These are phyloP conservation scores for Leucophenga montana DNA, from an alignment of 2,888 invertebrate species.

Conservation along the genomic window DNA sequence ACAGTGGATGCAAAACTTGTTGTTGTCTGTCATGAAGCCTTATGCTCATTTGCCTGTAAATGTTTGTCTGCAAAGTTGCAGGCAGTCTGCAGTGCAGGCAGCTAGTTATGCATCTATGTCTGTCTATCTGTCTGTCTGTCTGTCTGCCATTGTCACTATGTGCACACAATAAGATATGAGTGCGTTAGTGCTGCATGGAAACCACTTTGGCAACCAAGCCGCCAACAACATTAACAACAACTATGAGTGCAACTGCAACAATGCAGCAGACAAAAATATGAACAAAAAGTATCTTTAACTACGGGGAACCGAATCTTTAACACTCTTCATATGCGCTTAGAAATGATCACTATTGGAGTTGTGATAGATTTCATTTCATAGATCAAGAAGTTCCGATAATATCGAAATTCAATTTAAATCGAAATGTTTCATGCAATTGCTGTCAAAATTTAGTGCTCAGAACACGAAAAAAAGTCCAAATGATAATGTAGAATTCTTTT, in stretches of 20 bases:
- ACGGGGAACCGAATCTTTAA: too few species aligned
- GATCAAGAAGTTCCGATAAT: too few species aligned
- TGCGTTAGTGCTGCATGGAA: conserved; percentile 6
- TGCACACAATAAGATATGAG: conserved; percentile 3
- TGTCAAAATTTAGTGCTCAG: too few species aligned
- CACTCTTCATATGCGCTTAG: too few species aligned
- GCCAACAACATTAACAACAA: neutral
- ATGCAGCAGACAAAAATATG: neutral
- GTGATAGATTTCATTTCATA: too few species aligned
- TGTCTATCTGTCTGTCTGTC: neutral
- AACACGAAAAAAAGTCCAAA: too few species aligned
- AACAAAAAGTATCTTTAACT: neutral
- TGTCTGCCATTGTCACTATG: neutral
- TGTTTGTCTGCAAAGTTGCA: conserved; percentile 22
- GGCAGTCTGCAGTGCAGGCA: too few species aligned
- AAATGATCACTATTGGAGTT: too few species aligned
- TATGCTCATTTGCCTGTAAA: neutral
- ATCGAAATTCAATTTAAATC: too few species aligned
- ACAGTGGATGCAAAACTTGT: neutral
- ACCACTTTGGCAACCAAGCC: neutral
- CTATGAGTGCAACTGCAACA: conserved; percentile 7
- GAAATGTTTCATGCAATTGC: too few species aligned
- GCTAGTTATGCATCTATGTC: conserved; percentile 12
- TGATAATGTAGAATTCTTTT: too few species aligned
- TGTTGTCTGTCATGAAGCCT: conserved; percentile 12